Evolutionary conservation across 2,888 invertebrate species (phyloP).

Genomic region (Conops quadrifasciatus): DNA sequence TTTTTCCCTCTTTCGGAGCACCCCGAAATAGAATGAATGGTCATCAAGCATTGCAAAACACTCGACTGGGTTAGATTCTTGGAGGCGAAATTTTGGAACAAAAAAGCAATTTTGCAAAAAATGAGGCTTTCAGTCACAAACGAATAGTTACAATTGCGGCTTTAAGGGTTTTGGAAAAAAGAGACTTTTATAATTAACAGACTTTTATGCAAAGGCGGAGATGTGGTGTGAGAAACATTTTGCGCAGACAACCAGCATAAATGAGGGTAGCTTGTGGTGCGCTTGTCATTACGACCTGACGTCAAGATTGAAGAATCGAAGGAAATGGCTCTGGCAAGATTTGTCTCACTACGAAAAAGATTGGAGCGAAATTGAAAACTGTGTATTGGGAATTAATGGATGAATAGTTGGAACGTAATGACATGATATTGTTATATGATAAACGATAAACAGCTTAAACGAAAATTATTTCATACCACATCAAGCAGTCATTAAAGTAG

Average conservation of each 20-base stretch:
- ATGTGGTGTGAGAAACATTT: constrained; percentile 7
- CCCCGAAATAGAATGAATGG: neutral
- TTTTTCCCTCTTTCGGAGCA: neutral
- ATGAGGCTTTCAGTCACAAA: neutral
- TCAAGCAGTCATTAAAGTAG: neutral
- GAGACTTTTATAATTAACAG: neutral
- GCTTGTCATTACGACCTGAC: neutral
- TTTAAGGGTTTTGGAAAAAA: too few relatives aligned
- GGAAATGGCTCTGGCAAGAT: too few relatives aligned
- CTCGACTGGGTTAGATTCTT: neutral
- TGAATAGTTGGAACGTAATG: neutral
- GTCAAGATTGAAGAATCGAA: neutral
- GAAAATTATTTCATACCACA: constrained; percentile 1
- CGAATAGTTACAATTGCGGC: neutral
- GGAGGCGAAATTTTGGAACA: neutral
- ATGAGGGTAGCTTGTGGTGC: too few relatives aligned
- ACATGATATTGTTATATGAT: neutral
- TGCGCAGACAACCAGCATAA: neutral
- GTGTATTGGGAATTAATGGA: neutral
- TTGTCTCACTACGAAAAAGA: neutral
- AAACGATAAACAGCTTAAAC: neutral
- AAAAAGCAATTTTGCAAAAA: neutral
- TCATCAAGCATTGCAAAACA: constrained; percentile 1
- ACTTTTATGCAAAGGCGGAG: neutral
- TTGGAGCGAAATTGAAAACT: neutral